Conservation (phyloP, 2,888 invertebrate species). For the Drosophila flavopinicola region DNA sequence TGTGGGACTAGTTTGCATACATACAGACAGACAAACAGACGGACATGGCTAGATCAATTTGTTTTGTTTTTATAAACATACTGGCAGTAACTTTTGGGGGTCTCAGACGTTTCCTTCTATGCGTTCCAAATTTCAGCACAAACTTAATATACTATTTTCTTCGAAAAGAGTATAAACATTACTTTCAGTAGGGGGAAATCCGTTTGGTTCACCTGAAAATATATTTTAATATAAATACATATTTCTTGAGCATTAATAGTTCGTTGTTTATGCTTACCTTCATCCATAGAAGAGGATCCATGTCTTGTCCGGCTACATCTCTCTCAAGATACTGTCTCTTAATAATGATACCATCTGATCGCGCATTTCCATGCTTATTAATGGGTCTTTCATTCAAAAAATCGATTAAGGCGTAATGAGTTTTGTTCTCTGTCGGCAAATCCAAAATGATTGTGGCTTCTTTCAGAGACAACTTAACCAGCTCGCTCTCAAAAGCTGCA, state of each 20-base stretch:
- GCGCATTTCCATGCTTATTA: conserved; percentile 6
- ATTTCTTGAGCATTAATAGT: too few relatives aligned
- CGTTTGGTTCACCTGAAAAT: conserved; percentile 1
- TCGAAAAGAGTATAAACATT: too few relatives aligned
- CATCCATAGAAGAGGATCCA: conserved; percentile 12
- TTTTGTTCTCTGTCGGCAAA: conserved; percentile 1
- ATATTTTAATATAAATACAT: neutral
- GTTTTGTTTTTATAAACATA: too few relatives aligned
- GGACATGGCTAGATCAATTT: too few relatives aligned
- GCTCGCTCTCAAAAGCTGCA: conserved; percentile 1
- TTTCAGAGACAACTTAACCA: neutral
- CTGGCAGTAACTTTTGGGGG: too few relatives aligned
- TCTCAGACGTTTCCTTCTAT: too few relatives aligned
- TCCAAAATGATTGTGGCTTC: neutral
- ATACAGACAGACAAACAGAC: too few relatives aligned
- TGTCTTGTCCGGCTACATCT: conserved; percentile 18
- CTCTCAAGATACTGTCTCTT: conserved; percentile 10
- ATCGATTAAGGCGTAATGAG: too few relatives aligned
- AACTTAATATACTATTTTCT: too few relatives aligned
- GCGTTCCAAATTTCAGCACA: too few relatives aligned
- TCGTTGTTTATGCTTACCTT: conserved; percentile 12
- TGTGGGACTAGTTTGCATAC: too few relatives aligned
- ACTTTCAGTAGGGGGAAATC: conserved; percentile 2
- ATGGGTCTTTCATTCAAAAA: too few relatives aligned
- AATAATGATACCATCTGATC: conserved; percentile 5